Evolutionary conservation across 2,888 invertebrate genomes (phyloP).

Genomic region (Caenorhabditis macrosperma): DNA sequence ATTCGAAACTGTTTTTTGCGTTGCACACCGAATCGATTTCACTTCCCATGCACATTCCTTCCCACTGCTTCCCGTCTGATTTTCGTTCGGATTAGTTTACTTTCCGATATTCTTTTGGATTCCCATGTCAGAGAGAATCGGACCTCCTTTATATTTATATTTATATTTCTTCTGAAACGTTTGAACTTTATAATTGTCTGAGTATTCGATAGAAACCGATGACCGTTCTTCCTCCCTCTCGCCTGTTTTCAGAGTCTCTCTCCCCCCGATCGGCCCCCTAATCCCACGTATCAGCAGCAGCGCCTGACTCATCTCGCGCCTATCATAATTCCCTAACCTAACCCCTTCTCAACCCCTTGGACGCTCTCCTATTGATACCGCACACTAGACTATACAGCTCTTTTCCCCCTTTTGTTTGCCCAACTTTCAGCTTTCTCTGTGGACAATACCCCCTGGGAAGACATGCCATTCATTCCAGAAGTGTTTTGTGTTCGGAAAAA

Average conservation of each 20-base stretch:
- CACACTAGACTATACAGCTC: slow-evolving; percentile 10
- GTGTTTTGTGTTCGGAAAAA: slow-evolving; percentile 5
- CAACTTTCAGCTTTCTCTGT: slow-evolving; percentile 27
- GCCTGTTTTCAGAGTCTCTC: background rate
- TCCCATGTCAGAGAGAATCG: too few relatives aligned
- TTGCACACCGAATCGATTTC: too few relatives aligned
- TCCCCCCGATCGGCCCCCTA: background rate
- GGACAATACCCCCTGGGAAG: slow-evolving; percentile 1
- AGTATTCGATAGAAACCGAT: too few relatives aligned
- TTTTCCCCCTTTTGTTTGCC: slow-evolving; percentile 19
- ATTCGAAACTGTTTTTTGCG: too few relatives aligned
- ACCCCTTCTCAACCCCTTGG: slow-evolving; percentile 8
- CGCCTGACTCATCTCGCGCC: slow-evolving; percentile 17
- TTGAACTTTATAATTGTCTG: too few relatives aligned
- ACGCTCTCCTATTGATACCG: background rate
- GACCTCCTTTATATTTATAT: too few relatives aligned
- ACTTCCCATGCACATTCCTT: too few relatives aligned
- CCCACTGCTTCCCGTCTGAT: too few relatives aligned
- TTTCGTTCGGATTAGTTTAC: too few relatives aligned
- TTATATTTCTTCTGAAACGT: too few relatives aligned
- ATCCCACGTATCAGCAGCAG: background rate
- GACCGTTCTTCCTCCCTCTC: background rate
- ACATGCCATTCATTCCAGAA: slow-evolving; percentile 41
- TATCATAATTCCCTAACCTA: slow-evolving; percentile 26
- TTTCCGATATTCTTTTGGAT: too few relatives aligned